Evolutionary conservation across 2,113 vertebrate genomes (phyloP).

Genomic region (Phrynocephalus versicolor): DNA sequence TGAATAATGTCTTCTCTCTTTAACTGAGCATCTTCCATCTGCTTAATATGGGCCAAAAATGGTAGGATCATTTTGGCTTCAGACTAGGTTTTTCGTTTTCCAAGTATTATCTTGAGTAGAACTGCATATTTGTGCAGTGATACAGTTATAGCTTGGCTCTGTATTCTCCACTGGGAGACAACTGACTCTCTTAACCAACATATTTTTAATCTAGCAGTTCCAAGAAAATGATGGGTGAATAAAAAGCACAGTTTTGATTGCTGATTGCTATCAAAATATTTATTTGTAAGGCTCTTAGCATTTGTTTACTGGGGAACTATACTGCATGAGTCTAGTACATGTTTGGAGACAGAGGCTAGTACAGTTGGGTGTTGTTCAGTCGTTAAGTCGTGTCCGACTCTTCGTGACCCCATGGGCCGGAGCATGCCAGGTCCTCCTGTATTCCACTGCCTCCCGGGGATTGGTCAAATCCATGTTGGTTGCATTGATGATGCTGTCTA

Average conservation of each 20-base stretch:
- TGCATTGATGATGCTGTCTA: too few species aligned
- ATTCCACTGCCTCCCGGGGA: too few species aligned
- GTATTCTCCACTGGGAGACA: slow-evolving; percentile 49
- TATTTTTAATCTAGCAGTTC: slow-evolving; percentile 12
- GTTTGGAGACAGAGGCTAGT: not conserved
- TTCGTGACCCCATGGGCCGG: too few species aligned
- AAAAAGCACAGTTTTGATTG: not conserved
- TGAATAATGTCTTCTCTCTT: rapidly evolving
- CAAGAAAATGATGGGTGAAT: not conserved
- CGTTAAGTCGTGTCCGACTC: too few species aligned
- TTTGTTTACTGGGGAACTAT: not conserved
- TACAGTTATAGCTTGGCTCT: slow-evolving; percentile 26
- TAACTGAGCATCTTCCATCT: slow-evolving; percentile 28
- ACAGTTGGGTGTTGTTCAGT: too few species aligned
- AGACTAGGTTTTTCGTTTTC: slow-evolving; percentile 45
- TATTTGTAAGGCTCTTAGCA: slow-evolving; percentile 8
- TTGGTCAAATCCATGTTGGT: too few species aligned
- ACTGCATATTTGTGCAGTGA: not conserved
- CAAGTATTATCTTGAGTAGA: slow-evolving; percentile 19
- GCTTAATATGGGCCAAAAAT: slow-evolving; percentile 26
- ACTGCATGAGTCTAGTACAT: slow-evolving; percentile 4
- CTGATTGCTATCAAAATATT: not conserved
- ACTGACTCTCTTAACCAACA: slow-evolving; percentile 15
- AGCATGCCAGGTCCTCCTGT: too few species aligned
- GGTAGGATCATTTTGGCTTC: slow-evolving; percentile 24